These are phyloP conservation scores for Drosophila villosipedis DNA, from an alignment of 2,888 invertebrate genomes.

Conservation along the genomic window DNA sequence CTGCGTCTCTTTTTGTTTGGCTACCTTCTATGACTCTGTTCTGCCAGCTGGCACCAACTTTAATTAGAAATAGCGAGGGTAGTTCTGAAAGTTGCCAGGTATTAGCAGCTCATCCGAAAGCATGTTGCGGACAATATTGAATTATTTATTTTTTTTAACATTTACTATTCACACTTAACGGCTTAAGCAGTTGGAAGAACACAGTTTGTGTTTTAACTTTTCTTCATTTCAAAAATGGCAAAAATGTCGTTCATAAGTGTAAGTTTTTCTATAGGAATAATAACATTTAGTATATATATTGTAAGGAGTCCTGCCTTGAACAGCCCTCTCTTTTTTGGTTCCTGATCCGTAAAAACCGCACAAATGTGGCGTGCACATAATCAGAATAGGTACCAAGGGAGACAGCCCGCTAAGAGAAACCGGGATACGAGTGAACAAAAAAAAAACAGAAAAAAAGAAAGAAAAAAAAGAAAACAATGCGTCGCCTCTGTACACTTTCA, in stretches of 20 bases:
- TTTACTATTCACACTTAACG: not conserved
- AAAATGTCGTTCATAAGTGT: not conserved
- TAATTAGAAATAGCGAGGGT: slow-evolving; percentile 50
- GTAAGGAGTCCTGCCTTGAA: not conserved
- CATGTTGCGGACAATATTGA: not conserved
- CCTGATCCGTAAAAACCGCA: slow-evolving; percentile 31
- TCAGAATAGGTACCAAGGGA: slow-evolving; percentile 15
- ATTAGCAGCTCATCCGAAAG: not conserved
- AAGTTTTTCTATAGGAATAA: not conserved
- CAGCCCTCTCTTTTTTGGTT: slow-evolving; percentile 13
- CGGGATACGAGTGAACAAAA: slow-evolving; percentile 2
- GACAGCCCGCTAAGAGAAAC: slow-evolving; percentile 13
- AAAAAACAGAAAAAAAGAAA: not conserved
- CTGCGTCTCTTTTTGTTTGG: slow-evolving; percentile 27
- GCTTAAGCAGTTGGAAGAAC: not conserved
- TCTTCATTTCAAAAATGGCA: not conserved
- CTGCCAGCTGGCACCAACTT: slow-evolving; percentile 52
- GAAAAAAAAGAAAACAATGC: slow-evolving; percentile 37
- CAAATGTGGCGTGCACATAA: slow-evolving; percentile 32
- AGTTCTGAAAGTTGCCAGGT: not conserved
- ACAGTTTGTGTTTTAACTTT: not conserved
- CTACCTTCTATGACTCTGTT: slow-evolving; percentile 42
- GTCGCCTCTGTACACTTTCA: slow-evolving; percentile 51
- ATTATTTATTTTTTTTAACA: not conserved
- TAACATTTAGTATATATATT: not conserved